phyloP scores from a whole-genome alignment of 2,888 invertebrate genomes.

The Trissoscelio sp. region DNA sequence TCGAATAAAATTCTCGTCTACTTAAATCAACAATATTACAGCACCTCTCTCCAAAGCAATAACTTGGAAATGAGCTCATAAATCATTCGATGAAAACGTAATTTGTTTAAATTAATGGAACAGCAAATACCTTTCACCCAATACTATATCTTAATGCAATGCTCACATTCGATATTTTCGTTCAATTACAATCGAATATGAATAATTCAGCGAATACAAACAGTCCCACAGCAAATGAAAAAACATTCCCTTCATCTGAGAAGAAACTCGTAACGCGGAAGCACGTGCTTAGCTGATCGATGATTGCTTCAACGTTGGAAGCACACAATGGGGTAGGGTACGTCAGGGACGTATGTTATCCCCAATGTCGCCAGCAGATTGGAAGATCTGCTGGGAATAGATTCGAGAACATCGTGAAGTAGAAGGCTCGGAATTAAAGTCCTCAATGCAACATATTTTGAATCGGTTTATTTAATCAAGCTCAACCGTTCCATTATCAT shows the following conservation, averaged over 20 bases:
- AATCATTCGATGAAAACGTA: not conserved
- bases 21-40: too few species aligned
- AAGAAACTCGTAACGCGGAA: constrained; percentile 18
- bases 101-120: constrained; percentile 13
- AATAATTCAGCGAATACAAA: constrained; percentile 19
- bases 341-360: constrained; percentile 43
- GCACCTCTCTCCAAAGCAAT: too few species aligned
- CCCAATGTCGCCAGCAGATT: constrained; percentile 36
- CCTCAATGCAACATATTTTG: constrained; percentile 46
- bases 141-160: not conserved
- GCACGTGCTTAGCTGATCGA: constrained; percentile 60
- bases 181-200: constrained; percentile 18
- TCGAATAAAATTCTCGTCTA: too few species aligned
- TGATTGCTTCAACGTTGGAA: constrained; percentile 44
- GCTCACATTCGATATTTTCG: not conserved
- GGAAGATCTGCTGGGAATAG: constrained; percentile 45
- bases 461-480: constrained; percentile 46
- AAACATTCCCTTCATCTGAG: constrained; percentile 5
- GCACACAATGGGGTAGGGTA: constrained; percentile 9
- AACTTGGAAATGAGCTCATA: not conserved
- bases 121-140: not conserved
- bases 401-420: constrained; percentile 49
- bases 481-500: constrained; percentile 34
- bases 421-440: constrained; percentile 55
- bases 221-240: constrained; percentile 5